These are phyloP conservation scores for Stenopsyche tienmushanensis DNA, from an alignment of 1,140 invertebrate genomes.

Conservation along the genomic window DNA sequence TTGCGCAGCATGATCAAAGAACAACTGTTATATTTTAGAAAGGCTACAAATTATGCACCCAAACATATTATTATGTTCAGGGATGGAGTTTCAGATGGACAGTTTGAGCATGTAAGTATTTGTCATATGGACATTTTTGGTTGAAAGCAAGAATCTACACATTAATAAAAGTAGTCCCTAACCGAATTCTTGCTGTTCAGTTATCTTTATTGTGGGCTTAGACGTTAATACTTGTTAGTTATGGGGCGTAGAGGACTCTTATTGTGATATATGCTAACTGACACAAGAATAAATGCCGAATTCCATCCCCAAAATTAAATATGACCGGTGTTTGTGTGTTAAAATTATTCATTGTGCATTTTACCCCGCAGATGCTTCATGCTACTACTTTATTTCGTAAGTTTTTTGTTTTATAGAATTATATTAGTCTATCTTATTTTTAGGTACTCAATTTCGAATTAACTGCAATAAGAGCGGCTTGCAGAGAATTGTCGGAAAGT, in stretches of 20 bases:
- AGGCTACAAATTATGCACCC: constrained; percentile 54
- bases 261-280: too few relatives aligned
- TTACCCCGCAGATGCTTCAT: neutral
- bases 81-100: constrained; percentile 88
- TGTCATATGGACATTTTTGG: too few relatives aligned
- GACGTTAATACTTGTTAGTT: too few relatives aligned
- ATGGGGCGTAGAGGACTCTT: too few relatives aligned
- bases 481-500: constrained; percentile 51
- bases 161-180: too few relatives aligned
- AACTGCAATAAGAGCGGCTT: constrained; percentile 67
- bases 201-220: too few relatives aligned
- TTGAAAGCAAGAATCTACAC: too few relatives aligned
- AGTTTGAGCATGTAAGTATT: constrained; percentile 67
- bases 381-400: neutral
- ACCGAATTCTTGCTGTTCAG: too few relatives aligned
- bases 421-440: constrained; percentile 22
- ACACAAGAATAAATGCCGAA: neutral
- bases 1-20: constrained; percentile 67
- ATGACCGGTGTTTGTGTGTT: neutral
- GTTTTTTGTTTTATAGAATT: neutral
- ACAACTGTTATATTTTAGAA: constrained; percentile 54
- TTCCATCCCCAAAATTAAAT: neutral
- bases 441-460: constrained; percentile 63
- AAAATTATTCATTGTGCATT: neutral
- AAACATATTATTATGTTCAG: constrained; percentile 72